Conservation (phyloP, 2,113 vertebrate genomes). For the Myiagra hebetior region DNA sequence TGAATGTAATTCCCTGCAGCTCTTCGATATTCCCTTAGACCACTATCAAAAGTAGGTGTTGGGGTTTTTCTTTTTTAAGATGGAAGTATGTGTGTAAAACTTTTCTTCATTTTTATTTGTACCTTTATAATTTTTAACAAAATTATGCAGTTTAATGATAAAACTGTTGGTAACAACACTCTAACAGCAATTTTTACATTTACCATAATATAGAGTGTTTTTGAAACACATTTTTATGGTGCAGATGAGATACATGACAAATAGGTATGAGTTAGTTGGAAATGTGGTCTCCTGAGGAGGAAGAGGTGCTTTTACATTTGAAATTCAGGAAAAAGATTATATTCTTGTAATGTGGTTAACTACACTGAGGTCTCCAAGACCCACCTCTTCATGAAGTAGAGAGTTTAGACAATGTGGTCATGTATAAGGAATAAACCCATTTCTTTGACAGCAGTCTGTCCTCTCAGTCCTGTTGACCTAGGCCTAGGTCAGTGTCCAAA, state of each 20-base stretch:
- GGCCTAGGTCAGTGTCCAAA: background rate
- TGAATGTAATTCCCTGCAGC: background rate
- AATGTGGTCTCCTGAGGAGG: background rate
- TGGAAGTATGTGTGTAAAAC: background rate
- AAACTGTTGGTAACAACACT: background rate
- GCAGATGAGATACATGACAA: background rate
- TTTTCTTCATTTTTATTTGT: background rate
- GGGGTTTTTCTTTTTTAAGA: background rate
- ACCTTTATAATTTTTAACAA: background rate
- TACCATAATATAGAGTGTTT: background rate
- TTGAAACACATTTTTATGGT: background rate
- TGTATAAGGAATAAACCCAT: background rate
- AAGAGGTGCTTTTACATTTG: background rate
- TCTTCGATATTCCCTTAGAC: background rate
- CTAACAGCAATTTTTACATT: background rate
- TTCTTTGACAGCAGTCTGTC: background rate
- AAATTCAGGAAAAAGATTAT: background rate
- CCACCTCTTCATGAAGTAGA: background rate
- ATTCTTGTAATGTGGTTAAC: background rate
- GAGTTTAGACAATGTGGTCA: background rate
- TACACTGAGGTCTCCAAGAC: background rate
- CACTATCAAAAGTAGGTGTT: background rate
- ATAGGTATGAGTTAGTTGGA: background rate
- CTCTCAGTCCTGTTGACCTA: background rate
- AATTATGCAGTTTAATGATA: background rate